phyloP scores from a whole-genome alignment of 2,797 vertebrate species.

The Siniperca undulata region DNA sequence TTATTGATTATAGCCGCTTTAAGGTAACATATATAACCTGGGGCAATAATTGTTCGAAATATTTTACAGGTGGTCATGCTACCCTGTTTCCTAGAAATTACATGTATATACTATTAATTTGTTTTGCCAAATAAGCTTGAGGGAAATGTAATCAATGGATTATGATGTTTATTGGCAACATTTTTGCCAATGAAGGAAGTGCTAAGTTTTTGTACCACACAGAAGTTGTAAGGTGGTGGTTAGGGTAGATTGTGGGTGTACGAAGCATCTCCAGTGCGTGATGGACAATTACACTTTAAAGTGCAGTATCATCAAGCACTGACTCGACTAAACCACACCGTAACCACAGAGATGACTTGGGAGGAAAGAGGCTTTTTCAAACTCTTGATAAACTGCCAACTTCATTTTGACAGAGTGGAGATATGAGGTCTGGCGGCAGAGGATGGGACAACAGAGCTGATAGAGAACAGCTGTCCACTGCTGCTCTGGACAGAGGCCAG shows the following conservation, averaged over 20 bases:
- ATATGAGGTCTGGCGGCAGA: conserved; percentile 25
- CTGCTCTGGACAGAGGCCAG: conserved; percentile 38
- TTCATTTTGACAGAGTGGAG: conserved; percentile 26
- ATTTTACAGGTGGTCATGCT: background rate
- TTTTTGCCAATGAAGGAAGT: background rate
- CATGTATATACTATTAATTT: too few species aligned
- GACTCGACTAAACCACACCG: background rate
- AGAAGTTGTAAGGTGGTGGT: background rate
- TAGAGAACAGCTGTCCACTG: conserved; percentile 53
- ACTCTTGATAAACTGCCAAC: conserved; percentile 27
- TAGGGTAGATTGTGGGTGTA: background rate
- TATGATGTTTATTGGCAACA: background rate
- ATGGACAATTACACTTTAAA: background rate
- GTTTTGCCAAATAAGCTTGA: too few species aligned
- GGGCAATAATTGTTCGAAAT: too few species aligned
- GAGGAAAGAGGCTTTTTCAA: conserved; percentile 33
- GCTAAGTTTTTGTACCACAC: background rate
- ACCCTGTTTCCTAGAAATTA: background rate
- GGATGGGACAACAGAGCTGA: conserved; percentile 19
- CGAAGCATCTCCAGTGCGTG: background rate
- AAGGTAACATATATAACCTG: too few species aligned
- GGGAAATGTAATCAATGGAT: too few species aligned
- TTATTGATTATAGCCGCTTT: too few species aligned
- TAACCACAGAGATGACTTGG: background rate
- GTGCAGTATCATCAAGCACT: background rate